Evolutionary conservation across 2,113 vertebrate genomes (phyloP), one percentile per base, ranked within the genome.

Genomic region (Cervus canadensis): DNA sequence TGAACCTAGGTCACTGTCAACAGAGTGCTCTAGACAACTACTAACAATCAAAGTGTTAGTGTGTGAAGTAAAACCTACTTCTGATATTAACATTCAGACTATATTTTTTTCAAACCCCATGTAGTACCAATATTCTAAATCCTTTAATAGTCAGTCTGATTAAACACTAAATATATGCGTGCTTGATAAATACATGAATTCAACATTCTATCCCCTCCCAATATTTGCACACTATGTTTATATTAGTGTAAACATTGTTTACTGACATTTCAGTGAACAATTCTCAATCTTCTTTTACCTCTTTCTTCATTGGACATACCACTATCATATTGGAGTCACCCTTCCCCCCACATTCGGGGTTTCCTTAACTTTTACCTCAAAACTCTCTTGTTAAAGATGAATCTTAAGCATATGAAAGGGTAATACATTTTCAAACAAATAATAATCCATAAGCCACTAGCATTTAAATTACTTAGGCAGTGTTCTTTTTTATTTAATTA

Each of bases 201-300:
- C 13, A 82, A 78, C 56, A 91, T 52, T 33, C 5, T 81, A 45
- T 4, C 15, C 36, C 36, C 45, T 92, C 57, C 64, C 89, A 89
- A 60, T 67, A 0, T 88, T 87, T 83, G 15, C 1, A 84, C 2
- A 50, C 30, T 83, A n/a, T 83, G 33, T 54, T 82, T 52, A n/a
- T 19, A 52, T 82, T n/a, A 83, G 1, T 36, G 79, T 25, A n/a
- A 79, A 79, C 76, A 52, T 21, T 52, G 10, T 33, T 93, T 50
- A 89, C 23, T 87, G 57, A 81, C 60, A 84, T 92, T 94, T 81
- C n/a, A 83, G 52, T 87, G 11, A 81, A 52, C 78, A 89, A 21
- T 52, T 87, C 50, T 96, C 19, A 76, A 36, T 45, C 36, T 54
- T 93, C 15, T n/a, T 87, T 26, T 3, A 64, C 10, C 57, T 48